phyloP scores from a whole-genome alignment of 2,113 vertebrate species.

The Lontra canadensis region DNA sequence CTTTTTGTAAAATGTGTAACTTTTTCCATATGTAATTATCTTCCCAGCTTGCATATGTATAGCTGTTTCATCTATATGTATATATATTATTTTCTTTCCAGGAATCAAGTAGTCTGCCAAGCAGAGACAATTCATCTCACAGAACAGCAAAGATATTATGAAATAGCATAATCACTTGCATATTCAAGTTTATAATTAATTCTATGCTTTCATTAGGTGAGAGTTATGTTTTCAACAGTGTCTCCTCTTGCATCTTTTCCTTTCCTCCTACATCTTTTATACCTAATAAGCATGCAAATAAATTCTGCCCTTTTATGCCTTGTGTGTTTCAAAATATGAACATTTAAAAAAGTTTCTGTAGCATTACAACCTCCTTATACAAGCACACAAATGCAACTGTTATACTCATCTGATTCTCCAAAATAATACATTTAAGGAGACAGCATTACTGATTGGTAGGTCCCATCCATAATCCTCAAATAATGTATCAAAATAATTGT shows the following conservation, averaged over 20 bases:
- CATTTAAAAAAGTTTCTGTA: background rate
- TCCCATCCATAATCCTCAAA: background rate
- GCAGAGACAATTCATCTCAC: background rate
- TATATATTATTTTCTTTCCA: background rate
- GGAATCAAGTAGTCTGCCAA: conserved; percentile 1
- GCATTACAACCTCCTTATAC: background rate
- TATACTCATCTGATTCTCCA: background rate
- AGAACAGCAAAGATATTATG: background rate
- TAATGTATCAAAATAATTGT: background rate
- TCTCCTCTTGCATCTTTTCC: background rate
- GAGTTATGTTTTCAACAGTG: background rate
- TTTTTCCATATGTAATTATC: background rate
- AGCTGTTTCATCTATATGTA: background rate
- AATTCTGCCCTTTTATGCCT: background rate
- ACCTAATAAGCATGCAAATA: background rate
- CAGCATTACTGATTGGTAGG: background rate
- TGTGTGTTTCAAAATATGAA: background rate
- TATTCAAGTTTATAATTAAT: conserved; percentile 54
- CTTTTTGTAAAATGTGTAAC: background rate
- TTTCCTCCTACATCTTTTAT: background rate
- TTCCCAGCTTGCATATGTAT: background rate
- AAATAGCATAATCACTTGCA: conserved; percentile 19
- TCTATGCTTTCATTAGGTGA: background rate
- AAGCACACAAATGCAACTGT: background rate
- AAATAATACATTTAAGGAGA: background rate